phyloP scores from a whole-genome alignment of 1,140 invertebrate genomes.

The Melitaea cinxia region DNA sequence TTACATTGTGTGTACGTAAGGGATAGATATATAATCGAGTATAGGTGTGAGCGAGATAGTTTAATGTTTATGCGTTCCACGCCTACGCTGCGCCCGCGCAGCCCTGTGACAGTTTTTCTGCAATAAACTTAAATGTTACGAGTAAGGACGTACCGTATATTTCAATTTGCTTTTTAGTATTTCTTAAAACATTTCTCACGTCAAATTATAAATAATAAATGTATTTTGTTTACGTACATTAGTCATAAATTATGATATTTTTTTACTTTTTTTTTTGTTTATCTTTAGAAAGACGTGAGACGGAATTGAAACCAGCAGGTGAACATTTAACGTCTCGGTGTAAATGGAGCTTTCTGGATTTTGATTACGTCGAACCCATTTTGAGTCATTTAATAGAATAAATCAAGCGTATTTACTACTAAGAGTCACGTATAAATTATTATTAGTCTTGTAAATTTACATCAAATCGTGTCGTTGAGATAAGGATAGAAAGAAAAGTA shows the following conservation, averaged over 20 bases:
- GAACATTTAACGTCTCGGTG: not conserved
- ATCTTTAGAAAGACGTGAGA: not conserved
- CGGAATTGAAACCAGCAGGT: slow-evolving; percentile 10
- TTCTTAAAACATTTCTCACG: slow-evolving; percentile 18
- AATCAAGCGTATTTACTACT: too few species aligned
- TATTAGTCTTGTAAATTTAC: too few species aligned
- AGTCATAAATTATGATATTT: not conserved
- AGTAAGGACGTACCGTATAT: slow-evolving; percentile 56
- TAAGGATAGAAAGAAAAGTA: too few species aligned
- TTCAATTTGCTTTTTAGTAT: slow-evolving; percentile 44
- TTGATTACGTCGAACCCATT: not conserved
- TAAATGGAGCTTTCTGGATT: not conserved
- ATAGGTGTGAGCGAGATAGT: slow-evolving; percentile 36
- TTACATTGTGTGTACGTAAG: slow-evolving; percentile 42
- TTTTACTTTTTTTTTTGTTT: not conserved
- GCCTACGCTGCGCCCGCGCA: slow-evolving; percentile 52
- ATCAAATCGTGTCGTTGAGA: too few species aligned
- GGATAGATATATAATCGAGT: slow-evolving; percentile 10
- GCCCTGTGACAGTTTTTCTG: slow-evolving; percentile 54
- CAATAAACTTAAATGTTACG: slow-evolving; percentile 53
- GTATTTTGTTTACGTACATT: not conserved
- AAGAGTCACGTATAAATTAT: too few species aligned
- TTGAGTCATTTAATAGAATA: not conserved
- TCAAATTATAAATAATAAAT: slow-evolving; percentile 10
- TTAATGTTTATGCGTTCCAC: slow-evolving; percentile 47